Evolutionary conservation across 2,113 vertebrate genomes (phyloP), one percentile per base, ranked within the genome.

Genomic region (Plestiodon gilberti): DNA sequence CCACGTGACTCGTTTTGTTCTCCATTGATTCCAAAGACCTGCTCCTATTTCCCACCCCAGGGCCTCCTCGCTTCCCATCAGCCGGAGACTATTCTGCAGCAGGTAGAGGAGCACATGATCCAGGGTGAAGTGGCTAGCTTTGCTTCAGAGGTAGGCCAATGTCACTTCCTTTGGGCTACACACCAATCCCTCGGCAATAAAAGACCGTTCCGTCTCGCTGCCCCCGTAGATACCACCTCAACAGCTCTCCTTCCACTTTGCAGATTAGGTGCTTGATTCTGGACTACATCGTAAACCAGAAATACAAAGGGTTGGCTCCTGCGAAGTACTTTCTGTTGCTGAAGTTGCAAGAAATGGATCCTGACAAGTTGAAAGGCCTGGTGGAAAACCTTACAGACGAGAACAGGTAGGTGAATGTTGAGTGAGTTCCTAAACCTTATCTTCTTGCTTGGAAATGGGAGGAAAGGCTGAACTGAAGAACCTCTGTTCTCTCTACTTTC

Each of bases 111-210:
- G 3, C 96, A 96, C 18, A 98, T 99, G 98, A 96, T 83, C 81
- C 95, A 96, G 0, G 98, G 98, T 65, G 98, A 98, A 70, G 80
- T 98, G 28, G 97, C 98, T n/a, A 97, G 96, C 8, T 95, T 99
- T 93, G 97, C 98, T 84, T 96, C 96, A 69, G 97, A 98, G 97
- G 99, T 99, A 90, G 93, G 90, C 65, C 55, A 8, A 55, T 18
- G 20, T 82, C 33, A 1, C 52, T 57, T 87, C 61, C 20, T 40
- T 30, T n/a, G 9, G 62, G 18, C 7, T 28, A 15, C n/a, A 13
- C 17, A 15, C 55, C 55, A 13, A 57, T 57, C 17, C 55, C 55
- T 57, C 5, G 5, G 55, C 35, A n/a, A 57, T 22, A 38, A 2
- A 9, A 11, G 20, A 75, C 52, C 40, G 15, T 2, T 17, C 0